These are phyloP conservation scores for Ardeotis arabs DNA, from an alignment of 2,113 vertebrate species.

Conservation along the genomic window DNA sequence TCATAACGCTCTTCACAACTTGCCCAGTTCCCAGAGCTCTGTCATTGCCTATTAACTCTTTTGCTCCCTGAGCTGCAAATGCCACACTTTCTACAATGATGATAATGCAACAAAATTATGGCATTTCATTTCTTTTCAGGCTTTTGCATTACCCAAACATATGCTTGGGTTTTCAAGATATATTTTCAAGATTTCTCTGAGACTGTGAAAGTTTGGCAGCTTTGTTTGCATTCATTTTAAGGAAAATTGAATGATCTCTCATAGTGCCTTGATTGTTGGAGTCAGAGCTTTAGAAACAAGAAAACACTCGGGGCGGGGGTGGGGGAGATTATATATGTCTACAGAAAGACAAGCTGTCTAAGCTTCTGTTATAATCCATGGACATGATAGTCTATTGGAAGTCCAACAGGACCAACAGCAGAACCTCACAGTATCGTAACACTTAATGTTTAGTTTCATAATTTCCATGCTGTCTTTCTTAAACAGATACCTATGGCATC, in stretches of 20 bases:
- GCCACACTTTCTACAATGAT: background rate
- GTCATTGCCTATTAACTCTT: background rate
- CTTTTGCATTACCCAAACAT: background rate
- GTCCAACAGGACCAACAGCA: background rate
- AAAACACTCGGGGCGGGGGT: background rate
- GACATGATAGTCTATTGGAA: background rate
- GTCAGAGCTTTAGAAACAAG: background rate
- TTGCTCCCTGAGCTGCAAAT: background rate
- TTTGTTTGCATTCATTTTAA: background rate
- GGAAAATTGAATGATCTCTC: background rate
- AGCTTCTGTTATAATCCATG: background rate
- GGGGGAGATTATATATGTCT: background rate
- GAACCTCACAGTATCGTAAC: background rate
- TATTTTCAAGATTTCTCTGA: background rate
- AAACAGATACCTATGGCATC: background rate
- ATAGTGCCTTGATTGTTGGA: background rate
- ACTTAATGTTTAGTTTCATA: background rate
- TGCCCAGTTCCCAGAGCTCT: background rate
- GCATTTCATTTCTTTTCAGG: background rate
- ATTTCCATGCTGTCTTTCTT: background rate
- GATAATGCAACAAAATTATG: background rate
- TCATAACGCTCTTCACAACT: background rate
- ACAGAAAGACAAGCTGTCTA: background rate
- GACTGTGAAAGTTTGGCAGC: rapidly evolving
- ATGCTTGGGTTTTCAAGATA: background rate